These are phyloP conservation scores for Diogma glabrata DNA, from an alignment of 2,888 invertebrate genomes.

Conservation along the genomic window DNA sequence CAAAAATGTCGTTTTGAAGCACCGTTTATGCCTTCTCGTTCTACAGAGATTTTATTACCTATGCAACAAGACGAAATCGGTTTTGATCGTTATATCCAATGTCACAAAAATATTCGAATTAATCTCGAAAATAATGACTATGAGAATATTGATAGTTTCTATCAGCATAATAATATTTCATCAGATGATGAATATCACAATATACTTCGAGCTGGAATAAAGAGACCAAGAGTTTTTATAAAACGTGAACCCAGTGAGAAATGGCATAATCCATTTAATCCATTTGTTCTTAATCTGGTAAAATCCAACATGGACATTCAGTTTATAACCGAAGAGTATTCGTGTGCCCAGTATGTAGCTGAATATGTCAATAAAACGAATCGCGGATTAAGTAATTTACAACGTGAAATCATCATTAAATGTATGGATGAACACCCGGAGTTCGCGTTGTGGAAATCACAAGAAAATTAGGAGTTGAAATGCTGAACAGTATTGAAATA, in stretches of 20 bases:
- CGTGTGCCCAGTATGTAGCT: constrained; percentile 32
- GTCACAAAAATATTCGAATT: no score
- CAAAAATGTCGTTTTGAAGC: constrained; percentile 26
- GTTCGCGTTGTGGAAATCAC: constrained; percentile 23
- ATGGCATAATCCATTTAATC: constrained; percentile 33
- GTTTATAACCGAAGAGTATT: constrained; percentile 31
- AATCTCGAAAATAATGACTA: no score
- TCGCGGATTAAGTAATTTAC: constrained; percentile 26
- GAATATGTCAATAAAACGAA: constrained; percentile 33
- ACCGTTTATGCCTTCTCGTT: constrained; percentile 24
- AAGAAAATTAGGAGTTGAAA: constrained; percentile 24
- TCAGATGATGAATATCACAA: constrained; percentile 24
- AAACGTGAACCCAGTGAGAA: constrained; percentile 28
- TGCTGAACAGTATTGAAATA: constrained; percentile 29
- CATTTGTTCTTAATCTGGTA: constrained; percentile 26
- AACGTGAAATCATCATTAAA: constrained; percentile 17
- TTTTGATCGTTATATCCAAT: no score
- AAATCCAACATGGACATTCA: constrained; percentile 32
- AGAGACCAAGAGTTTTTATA: constrained; percentile 27
- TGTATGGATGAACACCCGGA: constrained; percentile 28
- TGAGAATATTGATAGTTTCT: constrained; percentile 23
- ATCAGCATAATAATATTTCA: constrained; percentile 22
- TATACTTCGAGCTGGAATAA: constrained; percentile 25
- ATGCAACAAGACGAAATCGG: constrained; percentile 20
- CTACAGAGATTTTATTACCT: constrained; percentile 21